These are phyloP conservation scores for Amphibalanus amphitrite DNA, from an alignment of 1,140 invertebrate species.

Conservation along the genomic window DNA sequence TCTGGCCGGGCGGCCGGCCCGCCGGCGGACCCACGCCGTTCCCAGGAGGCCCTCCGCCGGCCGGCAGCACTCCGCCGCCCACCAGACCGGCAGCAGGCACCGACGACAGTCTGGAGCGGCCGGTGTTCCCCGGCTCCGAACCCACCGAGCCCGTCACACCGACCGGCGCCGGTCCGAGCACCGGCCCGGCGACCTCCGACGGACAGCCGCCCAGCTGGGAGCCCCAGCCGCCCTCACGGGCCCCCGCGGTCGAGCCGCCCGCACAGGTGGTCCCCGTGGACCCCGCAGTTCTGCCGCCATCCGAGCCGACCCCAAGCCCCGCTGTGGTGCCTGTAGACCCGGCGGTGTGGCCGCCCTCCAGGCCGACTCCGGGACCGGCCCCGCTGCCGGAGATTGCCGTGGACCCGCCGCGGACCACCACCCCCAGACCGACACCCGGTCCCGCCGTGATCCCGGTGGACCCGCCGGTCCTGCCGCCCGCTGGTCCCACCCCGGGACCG, in stretches of 20 bases:
- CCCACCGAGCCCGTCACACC: background rate
- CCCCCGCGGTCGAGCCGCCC: too few species aligned
- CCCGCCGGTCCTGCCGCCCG: background rate
- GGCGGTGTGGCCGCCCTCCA: background rate
- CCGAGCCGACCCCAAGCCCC: background rate
- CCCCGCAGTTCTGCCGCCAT: background rate
- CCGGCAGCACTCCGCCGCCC: too few species aligned
- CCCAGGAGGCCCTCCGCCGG: too few species aligned
- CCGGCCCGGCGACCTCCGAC: too few species aligned
- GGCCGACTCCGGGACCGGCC: background rate
- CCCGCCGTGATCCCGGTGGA: background rate
- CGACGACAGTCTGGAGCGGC: too few species aligned
- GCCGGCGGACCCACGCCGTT: too few species aligned
- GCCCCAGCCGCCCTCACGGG: too few species aligned
- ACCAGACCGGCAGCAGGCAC: too few species aligned
- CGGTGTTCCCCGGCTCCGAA: background rate
- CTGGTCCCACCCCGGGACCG: too few species aligned
- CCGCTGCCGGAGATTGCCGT: too few species aligned
- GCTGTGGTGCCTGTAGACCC: background rate
- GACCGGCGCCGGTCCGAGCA: background rate
- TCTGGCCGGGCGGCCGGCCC: background rate
- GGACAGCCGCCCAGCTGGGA: background rate
- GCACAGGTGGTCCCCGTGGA: background rate
- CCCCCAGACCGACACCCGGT: too few species aligned
- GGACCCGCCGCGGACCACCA: too few species aligned